A percentile compares a stretch with the other conserved stretches of the same genome.
These are phyloP conservation scores for Pseudotriccus pelzelni DNA, from an alignment of 2,797 vertebrate genomes.

Conservation along the genomic window DNA sequence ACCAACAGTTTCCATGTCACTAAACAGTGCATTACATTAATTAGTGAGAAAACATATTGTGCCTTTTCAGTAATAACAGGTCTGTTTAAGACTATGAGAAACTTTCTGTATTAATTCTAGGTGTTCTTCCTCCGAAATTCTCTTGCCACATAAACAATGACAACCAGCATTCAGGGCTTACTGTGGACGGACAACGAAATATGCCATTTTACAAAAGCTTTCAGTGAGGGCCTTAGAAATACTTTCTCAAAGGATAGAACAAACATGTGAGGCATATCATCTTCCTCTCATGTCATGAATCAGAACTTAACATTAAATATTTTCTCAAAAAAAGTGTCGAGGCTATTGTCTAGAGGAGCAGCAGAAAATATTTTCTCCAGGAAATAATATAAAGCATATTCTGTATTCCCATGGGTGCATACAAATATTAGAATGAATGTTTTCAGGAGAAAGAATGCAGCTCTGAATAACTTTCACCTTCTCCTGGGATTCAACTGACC, in stretches of 20 bases:
- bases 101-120: background rate
- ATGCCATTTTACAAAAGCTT: background rate
- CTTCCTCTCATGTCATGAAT: background rate
- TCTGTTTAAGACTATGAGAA: background rate
- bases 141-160: background rate
- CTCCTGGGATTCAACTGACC: background rate
- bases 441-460: background rate
- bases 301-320: background rate
- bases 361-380: background rate
- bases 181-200: background rate
- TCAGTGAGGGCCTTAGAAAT: background rate
- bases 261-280: background rate
- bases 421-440: background rate
- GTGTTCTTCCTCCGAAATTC: background rate
- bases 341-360: background rate
- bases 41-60: background rate
- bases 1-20: background rate
- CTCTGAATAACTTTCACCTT: background rate
- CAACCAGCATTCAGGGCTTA: background rate
- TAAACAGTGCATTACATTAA: background rate
- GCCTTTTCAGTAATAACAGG: background rate
- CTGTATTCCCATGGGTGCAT: background rate
- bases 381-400: background rate
- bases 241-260: background rate
- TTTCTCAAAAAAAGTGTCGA: background rate